Evolutionary conservation across 2,888 invertebrate species (phyloP).

Genomic region (Elgonia sp.): DNA sequence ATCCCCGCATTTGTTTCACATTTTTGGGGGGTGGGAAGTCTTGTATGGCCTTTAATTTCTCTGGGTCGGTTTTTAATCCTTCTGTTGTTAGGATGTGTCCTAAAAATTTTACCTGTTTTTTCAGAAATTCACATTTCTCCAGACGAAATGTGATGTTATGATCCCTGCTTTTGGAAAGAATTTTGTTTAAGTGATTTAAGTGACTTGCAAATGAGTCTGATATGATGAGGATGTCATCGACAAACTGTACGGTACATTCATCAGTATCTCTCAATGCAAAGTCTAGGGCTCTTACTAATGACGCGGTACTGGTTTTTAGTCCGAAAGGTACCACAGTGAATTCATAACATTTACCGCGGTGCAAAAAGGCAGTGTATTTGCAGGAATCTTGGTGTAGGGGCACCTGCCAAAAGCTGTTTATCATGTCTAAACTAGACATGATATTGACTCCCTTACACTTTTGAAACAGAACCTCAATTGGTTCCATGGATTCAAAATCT

Average conservation of each 20-base stretch:
- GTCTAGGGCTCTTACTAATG: not conserved
- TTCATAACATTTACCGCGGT: slow-evolving; percentile 20
- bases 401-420: not conserved
- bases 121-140: not conserved
- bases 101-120: slow-evolving; percentile 4
- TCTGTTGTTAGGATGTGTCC: not conserved
- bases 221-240: not conserved
- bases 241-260: not conserved
- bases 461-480: not conserved
- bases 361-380: slow-evolving; percentile 14
- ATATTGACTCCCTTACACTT: not conserved
- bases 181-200: not conserved
- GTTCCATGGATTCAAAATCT: slow-evolving; percentile 24
- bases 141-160: not conserved
- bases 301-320: not conserved
- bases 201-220: not conserved
- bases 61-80: not conserved
- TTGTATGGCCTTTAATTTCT: too few relatives aligned
- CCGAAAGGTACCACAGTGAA: slow-evolving; percentile 14
- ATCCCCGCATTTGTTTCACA: too few relatives aligned
- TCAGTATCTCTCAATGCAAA: not conserved
- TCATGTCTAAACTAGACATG: not conserved
- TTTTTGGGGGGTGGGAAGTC: too few relatives aligned
- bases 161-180: not conserved
- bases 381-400: not conserved